Conservation (phyloP, 2,113 vertebrate genomes). For the Pelodiscus sinensis region DNA sequence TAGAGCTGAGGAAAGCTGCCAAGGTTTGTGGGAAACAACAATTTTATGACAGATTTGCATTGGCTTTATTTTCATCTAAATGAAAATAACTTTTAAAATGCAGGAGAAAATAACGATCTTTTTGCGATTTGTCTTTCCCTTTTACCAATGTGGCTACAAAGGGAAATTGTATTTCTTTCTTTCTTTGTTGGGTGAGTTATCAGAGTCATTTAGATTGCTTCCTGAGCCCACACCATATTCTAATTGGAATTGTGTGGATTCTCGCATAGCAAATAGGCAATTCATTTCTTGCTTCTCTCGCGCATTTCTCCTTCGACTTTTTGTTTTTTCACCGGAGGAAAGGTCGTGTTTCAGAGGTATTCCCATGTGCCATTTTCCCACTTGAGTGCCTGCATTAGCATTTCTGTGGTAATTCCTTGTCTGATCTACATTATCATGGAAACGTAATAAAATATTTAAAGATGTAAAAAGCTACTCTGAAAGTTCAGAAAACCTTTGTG, state of each 20-base stretch:
- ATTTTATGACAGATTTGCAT: not conserved
- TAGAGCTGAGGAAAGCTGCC: not conserved
- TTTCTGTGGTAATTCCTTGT: conserved; percentile 17
- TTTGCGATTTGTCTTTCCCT: not conserved
- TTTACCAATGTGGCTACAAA: not conserved
- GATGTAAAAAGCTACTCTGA: not conserved
- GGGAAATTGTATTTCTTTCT: not conserved
- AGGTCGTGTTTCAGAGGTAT: not conserved
- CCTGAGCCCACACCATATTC: not conserved
- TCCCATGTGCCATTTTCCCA: conserved; percentile 17
- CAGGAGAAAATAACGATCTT: not conserved
- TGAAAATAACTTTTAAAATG: conserved; percentile 18
- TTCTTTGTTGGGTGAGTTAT: not conserved
- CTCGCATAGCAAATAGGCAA: not conserved
- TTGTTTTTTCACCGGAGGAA: not conserved
- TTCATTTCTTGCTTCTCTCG: conserved; percentile 14
- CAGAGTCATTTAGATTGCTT: not conserved
- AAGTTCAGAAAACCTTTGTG: not conserved
- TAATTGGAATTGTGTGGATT: not conserved
- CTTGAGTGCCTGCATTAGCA: conserved; percentile 8
- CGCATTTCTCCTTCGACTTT: not conserved
- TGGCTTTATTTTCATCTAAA: not conserved
- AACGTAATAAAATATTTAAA: conserved; percentile 48
- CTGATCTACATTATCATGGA: conserved; percentile 48
- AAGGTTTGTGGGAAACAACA: not conserved